Base-by-base conservation (phyloP, 2,113 vertebrate genomes). In the Heterocephalus glaber region DNA sequence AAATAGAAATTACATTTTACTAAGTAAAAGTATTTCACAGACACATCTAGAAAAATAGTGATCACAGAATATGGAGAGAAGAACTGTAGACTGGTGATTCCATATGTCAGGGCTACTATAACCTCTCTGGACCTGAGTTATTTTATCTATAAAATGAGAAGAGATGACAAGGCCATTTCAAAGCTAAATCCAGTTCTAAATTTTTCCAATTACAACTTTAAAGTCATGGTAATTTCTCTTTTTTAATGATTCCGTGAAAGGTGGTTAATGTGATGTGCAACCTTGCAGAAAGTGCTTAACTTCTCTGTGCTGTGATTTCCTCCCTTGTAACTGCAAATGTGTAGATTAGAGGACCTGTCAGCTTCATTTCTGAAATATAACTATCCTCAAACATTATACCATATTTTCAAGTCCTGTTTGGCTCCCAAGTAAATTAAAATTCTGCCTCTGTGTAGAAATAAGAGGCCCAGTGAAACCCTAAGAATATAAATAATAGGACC, bases 151-250 rank as follows among this genome's bases (percentile, higher is more conserved):
- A 74, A 52, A 83, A 77, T 94, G 11, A 76, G 58, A 80, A 58
- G 26, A 12, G 10, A 63, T 86, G 41, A 65, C 17, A 60, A 33
- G 10, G 13, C 13, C 13, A 80, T 93, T 80, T 83, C 12, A 86
- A 89, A 89, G 47, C 4, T 8, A 5, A 91, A 95, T 47, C 8
- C 0, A 0, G 77, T n/a, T 12, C 97, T 52, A 91, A 17, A 58
- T 33, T n/a, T 94, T 85, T 94, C 66, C 28, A 74, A 17, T 2
- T 63, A 44, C 26, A 38, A 65, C 47, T 86, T 86, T 95, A 86
- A 89, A 94, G 28, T 52, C 33, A 12, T 76, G n/a, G 30, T 9
- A 4, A 49, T 13, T 72, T 94, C 70, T 70, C 9, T 56, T 38
- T 89, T 74, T 33, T 66, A 49, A 54, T 16, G 44, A 84, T 86